These are phyloP conservation scores for Crocodylus rhombifer DNA, from an alignment of 2,797 vertebrate species.

Conservation along the genomic window DNA sequence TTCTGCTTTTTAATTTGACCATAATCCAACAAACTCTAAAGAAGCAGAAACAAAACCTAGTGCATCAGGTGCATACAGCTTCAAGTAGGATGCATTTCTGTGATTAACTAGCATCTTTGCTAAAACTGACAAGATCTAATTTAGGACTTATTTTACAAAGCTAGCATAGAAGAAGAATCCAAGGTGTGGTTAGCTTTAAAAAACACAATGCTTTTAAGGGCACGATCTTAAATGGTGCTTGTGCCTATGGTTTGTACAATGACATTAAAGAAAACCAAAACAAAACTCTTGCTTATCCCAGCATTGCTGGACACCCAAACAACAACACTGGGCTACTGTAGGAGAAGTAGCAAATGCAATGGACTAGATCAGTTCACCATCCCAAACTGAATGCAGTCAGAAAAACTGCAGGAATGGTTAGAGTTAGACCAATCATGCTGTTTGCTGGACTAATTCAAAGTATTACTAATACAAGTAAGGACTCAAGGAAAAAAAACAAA, in stretches of 20 bases:
- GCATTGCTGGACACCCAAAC: background rate
- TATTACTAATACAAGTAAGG: slow-evolving; percentile 21
- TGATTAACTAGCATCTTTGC: background rate
- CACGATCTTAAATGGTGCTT: background rate
- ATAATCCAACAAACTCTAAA: background rate
- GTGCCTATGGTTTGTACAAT: background rate
- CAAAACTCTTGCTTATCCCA: background rate
- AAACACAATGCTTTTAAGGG: background rate
- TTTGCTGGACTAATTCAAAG: slow-evolving; percentile 22
- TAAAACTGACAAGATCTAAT: background rate
- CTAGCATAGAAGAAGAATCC: background rate
- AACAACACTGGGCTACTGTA: background rate
- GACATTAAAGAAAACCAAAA: background rate
- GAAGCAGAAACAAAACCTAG: background rate
- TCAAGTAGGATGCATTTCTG: background rate
- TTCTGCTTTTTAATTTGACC: background rate
- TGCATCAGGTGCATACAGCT: background rate
- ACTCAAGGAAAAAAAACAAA: slow-evolving; percentile 56
- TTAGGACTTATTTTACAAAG: background rate
- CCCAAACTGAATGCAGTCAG: background rate
- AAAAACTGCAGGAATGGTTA: slow-evolving; percentile 27
- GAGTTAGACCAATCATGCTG: background rate
- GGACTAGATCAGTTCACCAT: background rate
- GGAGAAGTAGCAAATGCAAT: background rate
- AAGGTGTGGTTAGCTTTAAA: background rate